A percentile compares a stretch with the other conserved stretches of the same genome.
Conservation (phyloP, 2,888 invertebrate species). For the Pristionchus exspectatus region DNA sequence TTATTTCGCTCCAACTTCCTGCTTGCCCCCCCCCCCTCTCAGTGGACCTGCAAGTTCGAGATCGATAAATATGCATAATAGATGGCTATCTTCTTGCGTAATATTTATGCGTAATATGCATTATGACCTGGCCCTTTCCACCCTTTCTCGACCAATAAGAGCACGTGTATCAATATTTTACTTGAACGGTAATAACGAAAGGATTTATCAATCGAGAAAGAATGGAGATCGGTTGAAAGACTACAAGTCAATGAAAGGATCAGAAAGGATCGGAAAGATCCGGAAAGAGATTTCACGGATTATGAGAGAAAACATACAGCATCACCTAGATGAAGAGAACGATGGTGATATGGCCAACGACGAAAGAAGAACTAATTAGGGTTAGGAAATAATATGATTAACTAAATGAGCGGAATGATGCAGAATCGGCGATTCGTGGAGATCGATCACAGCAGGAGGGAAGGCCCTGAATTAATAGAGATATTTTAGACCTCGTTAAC, state of each 20-base stretch:
- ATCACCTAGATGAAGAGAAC: conserved; percentile 30
- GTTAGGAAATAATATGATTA: background rate
- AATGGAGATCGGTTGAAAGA: background rate
- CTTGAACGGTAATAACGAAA: background rate
- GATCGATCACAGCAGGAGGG: conserved; percentile 17
- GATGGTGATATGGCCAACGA: conserved; percentile 11
- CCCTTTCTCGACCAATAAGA: too few species aligned
- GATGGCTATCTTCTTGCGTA: too few species aligned
- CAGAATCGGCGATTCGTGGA: conserved; percentile 29
- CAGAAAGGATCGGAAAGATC: background rate
- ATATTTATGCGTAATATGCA: too few species aligned
- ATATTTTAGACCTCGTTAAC: too few species aligned
- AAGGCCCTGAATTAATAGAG: background rate
- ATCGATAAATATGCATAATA: too few species aligned
- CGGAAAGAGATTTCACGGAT: background rate
- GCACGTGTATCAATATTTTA: too few species aligned
- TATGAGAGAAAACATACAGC: conserved; percentile 17
- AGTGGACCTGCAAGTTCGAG: too few species aligned
- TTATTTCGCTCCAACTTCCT: too few species aligned
- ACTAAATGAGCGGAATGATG: conserved; percentile 34
- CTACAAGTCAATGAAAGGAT: background rate
- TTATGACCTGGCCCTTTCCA: too few species aligned
- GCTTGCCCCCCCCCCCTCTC: too few species aligned
- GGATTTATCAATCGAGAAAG: background rate
- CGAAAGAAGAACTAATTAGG: background rate